Evolutionary conservation across 2,888 invertebrate species (phyloP).

Genomic region (Palloptera scutellata): DNA sequence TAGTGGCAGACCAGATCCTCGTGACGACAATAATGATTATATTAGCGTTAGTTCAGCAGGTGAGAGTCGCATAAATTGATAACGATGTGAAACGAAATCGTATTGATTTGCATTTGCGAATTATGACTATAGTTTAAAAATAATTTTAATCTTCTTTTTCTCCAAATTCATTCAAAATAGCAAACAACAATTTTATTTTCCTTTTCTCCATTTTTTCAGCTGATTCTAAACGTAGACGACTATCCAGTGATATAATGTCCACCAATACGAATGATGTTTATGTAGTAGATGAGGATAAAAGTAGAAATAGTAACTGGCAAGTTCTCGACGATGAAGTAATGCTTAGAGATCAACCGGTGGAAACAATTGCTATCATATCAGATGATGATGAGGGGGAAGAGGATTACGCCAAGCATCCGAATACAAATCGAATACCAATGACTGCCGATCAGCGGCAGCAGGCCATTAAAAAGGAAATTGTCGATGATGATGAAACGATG

Average conservation of each 20-base stretch:
- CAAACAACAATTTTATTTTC: no score
- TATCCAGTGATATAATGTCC: slow-evolving; percentile 29
- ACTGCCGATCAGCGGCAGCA: slow-evolving; percentile 50
- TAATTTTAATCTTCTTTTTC: background rate
- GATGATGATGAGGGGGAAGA: slow-evolving; percentile 47
- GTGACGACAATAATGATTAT: no score
- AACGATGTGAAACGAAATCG: no score
- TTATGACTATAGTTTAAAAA: slow-evolving; percentile 25
- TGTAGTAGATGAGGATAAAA: slow-evolving; percentile 38
- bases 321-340: slow-evolving; percentile 56
- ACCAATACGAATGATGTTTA: slow-evolving; percentile 9
- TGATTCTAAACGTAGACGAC: slow-evolving; percentile 48
- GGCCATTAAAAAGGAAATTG: slow-evolving; percentile 58
- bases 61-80: slow-evolving; percentile 26
- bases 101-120: no score
- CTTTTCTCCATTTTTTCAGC: slow-evolving; percentile 26
- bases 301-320: slow-evolving; percentile 40
- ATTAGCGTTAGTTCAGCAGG: slow-evolving; percentile 22
- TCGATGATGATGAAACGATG: slow-evolving; percentile 47
- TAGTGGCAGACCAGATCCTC: slow-evolving; percentile 2
- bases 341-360: slow-evolving; percentile 42
- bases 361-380: slow-evolving; percentile 47
- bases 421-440: slow-evolving; percentile 26
- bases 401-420: slow-evolving; percentile 15
- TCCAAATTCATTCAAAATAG: no score